These are phyloP conservation scores for Cabera pusaria DNA, from an alignment of 2,888 invertebrate genomes.

Conservation along the genomic window DNA sequence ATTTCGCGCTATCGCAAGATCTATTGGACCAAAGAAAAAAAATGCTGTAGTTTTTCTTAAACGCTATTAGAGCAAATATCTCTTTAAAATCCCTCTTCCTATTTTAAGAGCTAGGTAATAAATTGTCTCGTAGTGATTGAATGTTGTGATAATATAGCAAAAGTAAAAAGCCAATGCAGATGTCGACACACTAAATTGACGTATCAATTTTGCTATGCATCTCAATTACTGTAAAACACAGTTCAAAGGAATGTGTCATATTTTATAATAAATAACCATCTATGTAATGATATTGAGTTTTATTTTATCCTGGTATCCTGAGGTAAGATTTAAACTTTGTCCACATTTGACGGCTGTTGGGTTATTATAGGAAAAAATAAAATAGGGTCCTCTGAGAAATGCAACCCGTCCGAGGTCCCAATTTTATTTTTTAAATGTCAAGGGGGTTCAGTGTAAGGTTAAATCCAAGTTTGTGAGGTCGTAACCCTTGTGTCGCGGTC, in stretches of 20 bases:
- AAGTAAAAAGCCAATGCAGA: slow-evolving; percentile 31
- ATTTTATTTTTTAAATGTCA: no score
- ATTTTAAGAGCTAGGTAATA: slow-evolving; percentile 22
- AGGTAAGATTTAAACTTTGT: no score
- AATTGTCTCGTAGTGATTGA: slow-evolving; percentile 48
- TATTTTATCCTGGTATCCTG: no score
- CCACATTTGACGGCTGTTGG: no score
- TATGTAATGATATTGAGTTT: slow-evolving; percentile 77
- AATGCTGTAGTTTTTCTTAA: background rate
- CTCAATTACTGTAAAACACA: slow-evolving; percentile 77
- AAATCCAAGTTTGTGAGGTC: no score
- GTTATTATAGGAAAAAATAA: no score
- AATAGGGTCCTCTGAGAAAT: no score
- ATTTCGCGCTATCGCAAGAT: no score
- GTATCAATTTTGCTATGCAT: slow-evolving; percentile 75
- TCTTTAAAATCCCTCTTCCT: slow-evolving; percentile 6
- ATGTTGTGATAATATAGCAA: slow-evolving; percentile 57
- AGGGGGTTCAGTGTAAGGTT: no score
- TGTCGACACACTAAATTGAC: slow-evolving; percentile 44
- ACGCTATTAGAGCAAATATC: background rate
- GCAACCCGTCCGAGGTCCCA: no score
- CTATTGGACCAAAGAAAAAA: slow-evolving; percentile 2
- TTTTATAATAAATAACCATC: slow-evolving; percentile 84
- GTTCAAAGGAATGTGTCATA: slow-evolving; percentile 83
- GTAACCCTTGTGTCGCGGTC: no score